A percentile compares a stretch with the other conserved stretches of the same genome.
Evolutionary conservation across 2,888 invertebrate species (phyloP).

Genomic region (Heliconius ethilla): DNA sequence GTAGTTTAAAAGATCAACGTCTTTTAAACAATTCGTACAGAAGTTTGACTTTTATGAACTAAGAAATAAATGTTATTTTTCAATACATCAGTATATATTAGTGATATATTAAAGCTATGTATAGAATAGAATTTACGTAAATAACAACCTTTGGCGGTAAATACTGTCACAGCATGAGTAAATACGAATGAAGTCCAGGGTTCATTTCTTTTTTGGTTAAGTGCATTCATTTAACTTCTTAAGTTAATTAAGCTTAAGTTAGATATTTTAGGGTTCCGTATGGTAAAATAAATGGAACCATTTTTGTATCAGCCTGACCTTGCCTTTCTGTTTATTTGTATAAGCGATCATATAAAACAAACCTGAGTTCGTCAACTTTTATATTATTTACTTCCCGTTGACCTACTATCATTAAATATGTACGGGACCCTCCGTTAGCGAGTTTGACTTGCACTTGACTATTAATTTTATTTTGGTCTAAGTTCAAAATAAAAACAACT

Average conservation of each 20-base stretch:
- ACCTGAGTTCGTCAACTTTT: too few relatives aligned
- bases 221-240: background rate
- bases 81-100: background rate
- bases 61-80: slow-evolving; percentile 2
- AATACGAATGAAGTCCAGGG: slow-evolving; percentile 3
- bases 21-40: background rate
- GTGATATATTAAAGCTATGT: background rate
- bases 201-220: background rate
- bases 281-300: background rate
- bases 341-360: too few relatives aligned
- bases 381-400: background rate
- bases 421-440: background rate
- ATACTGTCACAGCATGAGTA: slow-evolving; percentile 15
- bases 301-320: background rate
- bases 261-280: background rate
- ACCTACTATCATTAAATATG: background rate
- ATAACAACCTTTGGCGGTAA: slow-evolving; percentile 12
- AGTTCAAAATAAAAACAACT: too few relatives aligned
- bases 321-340: too few relatives aligned
- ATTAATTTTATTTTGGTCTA: background rate
- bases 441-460: background rate
- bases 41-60: background rate
- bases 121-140: slow-evolving; percentile 11
- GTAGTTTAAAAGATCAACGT: background rate
- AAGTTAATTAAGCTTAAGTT: background rate